Conservation (phyloP, 2,113 vertebrate species). For the Zingel zingel region DNA sequence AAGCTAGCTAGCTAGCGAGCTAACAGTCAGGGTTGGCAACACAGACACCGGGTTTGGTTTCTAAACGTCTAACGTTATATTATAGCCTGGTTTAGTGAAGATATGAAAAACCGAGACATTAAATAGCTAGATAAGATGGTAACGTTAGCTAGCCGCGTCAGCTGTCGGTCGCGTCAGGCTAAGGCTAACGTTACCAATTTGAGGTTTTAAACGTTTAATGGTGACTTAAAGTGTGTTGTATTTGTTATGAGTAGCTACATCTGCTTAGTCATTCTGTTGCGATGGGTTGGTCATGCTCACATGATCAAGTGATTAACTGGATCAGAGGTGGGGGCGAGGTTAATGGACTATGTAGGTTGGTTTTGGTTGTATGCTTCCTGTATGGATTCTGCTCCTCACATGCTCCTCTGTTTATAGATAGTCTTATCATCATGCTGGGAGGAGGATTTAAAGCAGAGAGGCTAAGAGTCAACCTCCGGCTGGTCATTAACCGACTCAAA, state of each 20-base stretch:
- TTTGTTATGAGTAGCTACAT: constrained; percentile 35
- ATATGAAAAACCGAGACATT: accelerated
- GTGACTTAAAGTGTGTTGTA: neutral
- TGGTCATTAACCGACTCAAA: constrained; percentile 97
- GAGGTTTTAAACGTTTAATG: neutral
- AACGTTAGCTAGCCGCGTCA: neutral
- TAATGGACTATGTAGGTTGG: neutral
- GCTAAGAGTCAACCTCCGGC: constrained; percentile 94
- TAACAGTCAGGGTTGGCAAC: neutral
- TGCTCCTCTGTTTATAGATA: constrained; percentile 41
- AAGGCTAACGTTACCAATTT: constrained; percentile 40
- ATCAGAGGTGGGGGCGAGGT: constrained; percentile 18
- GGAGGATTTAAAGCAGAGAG: constrained; percentile 96
- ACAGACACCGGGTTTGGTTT: neutral
- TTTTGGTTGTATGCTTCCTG: constrained; percentile 16
- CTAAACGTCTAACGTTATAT: neutral
- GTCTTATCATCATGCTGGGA: constrained; percentile 87
- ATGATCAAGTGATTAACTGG: constrained; percentile 70
- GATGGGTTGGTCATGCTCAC: constrained; percentile 60
- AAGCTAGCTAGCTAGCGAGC: neutral
- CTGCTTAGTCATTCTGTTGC: constrained; percentile 19
- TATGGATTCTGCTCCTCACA: neutral
- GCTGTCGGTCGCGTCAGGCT: constrained; percentile 20
- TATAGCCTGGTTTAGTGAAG: neutral
- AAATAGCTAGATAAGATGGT: neutral